Base-by-base conservation (phyloP, 2,113 vertebrate genomes). In the Pampusana beccarii region DNA sequence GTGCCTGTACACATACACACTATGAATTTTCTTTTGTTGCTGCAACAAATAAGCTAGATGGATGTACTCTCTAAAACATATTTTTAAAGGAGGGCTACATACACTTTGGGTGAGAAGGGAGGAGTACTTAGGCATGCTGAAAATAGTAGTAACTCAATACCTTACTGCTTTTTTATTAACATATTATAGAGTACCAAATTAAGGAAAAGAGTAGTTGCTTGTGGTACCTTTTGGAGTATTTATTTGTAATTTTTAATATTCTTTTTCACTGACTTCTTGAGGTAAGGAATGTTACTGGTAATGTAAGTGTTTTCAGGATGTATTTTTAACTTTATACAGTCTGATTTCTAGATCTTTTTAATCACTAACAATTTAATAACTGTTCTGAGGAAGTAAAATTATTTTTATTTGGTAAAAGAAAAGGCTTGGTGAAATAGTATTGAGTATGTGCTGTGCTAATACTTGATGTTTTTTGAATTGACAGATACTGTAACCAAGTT, bases 401-500 rank as follows among this genome's bases (percentile, higher is more conserved):
- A 34, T n/a, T 67, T 81, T 40, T 10, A 31, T 53, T 67, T 70
- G 16, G 7, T 38, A 48, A 80, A 65, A 56, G 21, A 48, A 80
- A 65, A 56, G 21, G 5, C 14, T 58, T 2, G 6, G 40, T 88
- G 24, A 46, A 82, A 24, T 10, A 82, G 26, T 19, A 33, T 10
- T 50, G 23, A 48, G 38, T 71, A 42, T 79, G 9, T 61, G 38
- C 16, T 44, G 8, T 92, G 65, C 78, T 53, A 46, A 44, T 57
- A 38, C 4, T 44, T 34, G 4, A 11, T 82, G 13, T 20, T 65
- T 77, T 90, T 69, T 77, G 29, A 89, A 81, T 66, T 92, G 69
- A 28, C 95, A 99, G 99, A 95, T 99, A 99, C 95, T 99, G 99
- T 96, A 99, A 99, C 95, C 99, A 99, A 95, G 99, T 99, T 94